Evolutionary conservation across 2,888 invertebrate genomes (phyloP), one percentile per base, ranked within the genome.

Genomic region (Salpingus planirostris): DNA sequence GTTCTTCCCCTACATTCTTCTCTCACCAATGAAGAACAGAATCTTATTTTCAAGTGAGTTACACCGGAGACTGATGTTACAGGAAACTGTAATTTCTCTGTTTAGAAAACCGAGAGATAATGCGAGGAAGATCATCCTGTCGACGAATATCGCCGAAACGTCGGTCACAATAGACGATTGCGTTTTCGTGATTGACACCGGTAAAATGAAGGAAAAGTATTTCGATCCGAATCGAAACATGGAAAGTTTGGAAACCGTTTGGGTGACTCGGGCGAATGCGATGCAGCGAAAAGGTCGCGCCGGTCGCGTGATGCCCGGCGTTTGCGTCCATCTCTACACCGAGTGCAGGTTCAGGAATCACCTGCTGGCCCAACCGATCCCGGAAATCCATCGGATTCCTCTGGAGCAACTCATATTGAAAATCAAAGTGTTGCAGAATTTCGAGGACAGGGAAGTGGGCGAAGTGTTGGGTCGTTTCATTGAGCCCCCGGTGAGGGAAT

Each of bases 151-250:
- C 39, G 93, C 95, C 0, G 95, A 96, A 68, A 95, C 93, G 0
- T 92, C 92, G 0, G 79, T 96, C 4, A 96, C 96, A 3, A 92
- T 96, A 40, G 89, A 93, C 54, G 93, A 96, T 65, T 92, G 95
- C 47, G 89, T 92, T 1, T 95, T 85, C 58, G 95, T 96, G 1
- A 74, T 96, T 24, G 93, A 96, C 60, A 80, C 80, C 31, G 95
- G 95, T 0, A 76, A 86, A 62, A 92, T 92, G 80, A 92, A 91
- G 64, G 90, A 92, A 63, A 91, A 87, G 55, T 70, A 73, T 43
- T 87, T 82, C 57, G 80, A 83, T 54, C 76, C 86, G 0, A 85
- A 85, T 57, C 78, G 80, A 38, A 89, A 89, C 55, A 87, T 88
- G 86, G 85, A 86, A 48, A 85, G 85, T 27, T 63, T 95, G 13